These are phyloP conservation scores for Leucoptera coffeella DNA, from an alignment of 2,888 invertebrate species.

Conservation along the genomic window DNA sequence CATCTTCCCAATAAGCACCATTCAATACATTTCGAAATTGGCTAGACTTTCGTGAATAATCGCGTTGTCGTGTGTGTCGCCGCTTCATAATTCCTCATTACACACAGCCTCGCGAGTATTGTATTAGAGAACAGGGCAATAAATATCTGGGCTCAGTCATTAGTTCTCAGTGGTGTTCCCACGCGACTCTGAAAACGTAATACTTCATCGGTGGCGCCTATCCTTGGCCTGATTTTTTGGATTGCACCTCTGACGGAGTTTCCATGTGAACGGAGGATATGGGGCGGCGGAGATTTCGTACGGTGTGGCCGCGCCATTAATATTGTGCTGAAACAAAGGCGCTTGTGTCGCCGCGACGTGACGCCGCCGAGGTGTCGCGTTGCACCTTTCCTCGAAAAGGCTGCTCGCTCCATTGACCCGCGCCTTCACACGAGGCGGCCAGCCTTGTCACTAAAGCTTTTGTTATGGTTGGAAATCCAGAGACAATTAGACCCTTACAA, in stretches of 20 bases:
- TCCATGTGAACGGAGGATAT: slow-evolving; percentile 39
- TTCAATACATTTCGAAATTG: too few relatives aligned
- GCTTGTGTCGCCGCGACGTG: not conserved
- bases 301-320: slow-evolving; percentile 17
- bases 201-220: slow-evolving; percentile 18
- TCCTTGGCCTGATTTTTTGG: slow-evolving; percentile 47
- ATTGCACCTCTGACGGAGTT: slow-evolving; percentile 42
- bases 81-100: too few relatives aligned
- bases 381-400: too few relatives aligned
- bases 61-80: too few relatives aligned
- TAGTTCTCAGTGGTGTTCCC: slow-evolving; percentile 17
- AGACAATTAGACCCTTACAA: too few relatives aligned
- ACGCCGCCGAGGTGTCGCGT: not conserved
- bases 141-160: slow-evolving; percentile 2
- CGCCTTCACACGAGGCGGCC: too few relatives aligned
- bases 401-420: too few relatives aligned
- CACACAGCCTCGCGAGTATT: too few relatives aligned
- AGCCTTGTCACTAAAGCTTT: too few relatives aligned
- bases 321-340: slow-evolving; percentile 13
- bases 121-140: slow-evolving; percentile 1
- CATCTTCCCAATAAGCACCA: too few relatives aligned
- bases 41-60: too few relatives aligned
- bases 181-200: slow-evolving; percentile 26
- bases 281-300: slow-evolving; percentile 15
- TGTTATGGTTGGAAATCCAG: too few relatives aligned